These are phyloP conservation scores for Ceuthmochares aereus DNA, from an alignment of 2,113 vertebrate species.

Conservation along the genomic window DNA sequence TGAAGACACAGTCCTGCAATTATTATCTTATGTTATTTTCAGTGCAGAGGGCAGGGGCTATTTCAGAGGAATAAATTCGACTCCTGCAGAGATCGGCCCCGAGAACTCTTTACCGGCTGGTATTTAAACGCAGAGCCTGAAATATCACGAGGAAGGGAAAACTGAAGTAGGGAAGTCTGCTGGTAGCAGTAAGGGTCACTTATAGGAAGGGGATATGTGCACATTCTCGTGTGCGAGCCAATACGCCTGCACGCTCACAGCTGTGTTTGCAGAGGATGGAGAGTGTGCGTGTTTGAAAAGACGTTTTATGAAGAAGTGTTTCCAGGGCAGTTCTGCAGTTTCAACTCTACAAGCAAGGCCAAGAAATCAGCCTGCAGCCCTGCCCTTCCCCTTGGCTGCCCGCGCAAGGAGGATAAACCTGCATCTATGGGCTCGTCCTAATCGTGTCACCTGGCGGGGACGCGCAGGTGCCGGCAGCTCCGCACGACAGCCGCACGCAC, in stretches of 20 bases:
- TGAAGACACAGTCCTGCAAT: constrained; percentile 2
- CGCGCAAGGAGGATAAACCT: background rate
- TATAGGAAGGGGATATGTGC: background rate
- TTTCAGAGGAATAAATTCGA: background rate
- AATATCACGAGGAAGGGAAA: background rate
- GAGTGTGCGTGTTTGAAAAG: background rate
- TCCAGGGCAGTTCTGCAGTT: background rate
- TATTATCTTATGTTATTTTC: background rate
- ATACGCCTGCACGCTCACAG: background rate
- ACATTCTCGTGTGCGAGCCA: background rate
- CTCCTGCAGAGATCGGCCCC: background rate
- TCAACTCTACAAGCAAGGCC: background rate
- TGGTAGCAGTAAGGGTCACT: background rate
- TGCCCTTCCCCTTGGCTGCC: background rate
- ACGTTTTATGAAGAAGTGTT: background rate
- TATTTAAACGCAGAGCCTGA: background rate
- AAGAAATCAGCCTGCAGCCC: background rate
- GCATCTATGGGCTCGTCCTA: background rate
- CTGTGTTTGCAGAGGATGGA: background rate
- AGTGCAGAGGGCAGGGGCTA: background rate
- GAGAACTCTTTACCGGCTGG: too few species aligned
- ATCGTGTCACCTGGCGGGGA: accelerated
- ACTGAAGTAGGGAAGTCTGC: background rate
- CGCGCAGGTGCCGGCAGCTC: background rate
- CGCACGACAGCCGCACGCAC: too few species aligned